Evolutionary conservation across 2,113 vertebrate species (phyloP), one percentile per base, ranked within the genome.

Genomic region (Orcinus orca): DNA sequence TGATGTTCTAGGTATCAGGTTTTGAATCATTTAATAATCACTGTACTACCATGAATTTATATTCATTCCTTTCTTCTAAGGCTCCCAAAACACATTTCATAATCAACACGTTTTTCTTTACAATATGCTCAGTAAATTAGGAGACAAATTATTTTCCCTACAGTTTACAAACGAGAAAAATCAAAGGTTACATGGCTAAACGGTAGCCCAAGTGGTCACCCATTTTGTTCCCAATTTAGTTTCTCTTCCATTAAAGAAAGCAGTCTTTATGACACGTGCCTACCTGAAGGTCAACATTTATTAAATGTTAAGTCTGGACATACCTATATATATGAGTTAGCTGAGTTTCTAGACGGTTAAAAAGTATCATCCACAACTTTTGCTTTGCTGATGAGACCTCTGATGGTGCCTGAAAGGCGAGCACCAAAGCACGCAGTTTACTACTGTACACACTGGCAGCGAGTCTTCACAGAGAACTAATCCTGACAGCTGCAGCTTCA

Each of bases 401-500:
- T 9, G 88, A 50, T 20, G 81, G 91, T 12, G 53, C 26, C 44
- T 5, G 71, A 81, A 74, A 89, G 84, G 50, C 29, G 3, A 0
- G 80, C 38, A 44, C 62, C 0, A 0, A 20, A 91, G 97, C 31
- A 4, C 0, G 5, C 70, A 9, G 88, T 15, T 79, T 20, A 6
- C 68, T 41, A 95, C 73, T 97, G 96, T 96, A 80, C 38, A 4
- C 21, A 0, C 36, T 95, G 97, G 96, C 97, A 97, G 47, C 12
- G n/a, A 88, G 90, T 84, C 68, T 93, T n/a, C 41, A 10, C 79
- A 50, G 88, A 0, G 96, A 79, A 12, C 68, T 76, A 97, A 95
- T 62, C 53, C 96, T 0, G 82, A 98, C 98, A 98, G 99, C 98
- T 99, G 98, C 93, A 18, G 91, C 77, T 44, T 3, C 0, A 8